A percentile compares a stretch with the other conserved stretches of the same genome.
phyloP scores from a whole-genome alignment of 2,888 invertebrate species.

The Cantharis rustica region DNA sequence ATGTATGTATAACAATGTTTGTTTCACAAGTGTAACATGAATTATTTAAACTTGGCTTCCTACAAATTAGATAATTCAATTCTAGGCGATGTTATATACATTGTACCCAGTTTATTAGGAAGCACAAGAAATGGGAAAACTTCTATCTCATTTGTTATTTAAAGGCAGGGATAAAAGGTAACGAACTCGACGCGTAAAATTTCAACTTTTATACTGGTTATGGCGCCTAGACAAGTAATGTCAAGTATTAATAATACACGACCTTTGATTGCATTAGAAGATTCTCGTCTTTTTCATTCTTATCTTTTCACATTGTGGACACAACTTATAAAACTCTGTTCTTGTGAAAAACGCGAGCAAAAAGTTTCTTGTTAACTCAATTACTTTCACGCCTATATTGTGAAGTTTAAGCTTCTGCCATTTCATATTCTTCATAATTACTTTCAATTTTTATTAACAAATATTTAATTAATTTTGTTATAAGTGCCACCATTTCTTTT shows the following conservation, averaged over 20 bases:
- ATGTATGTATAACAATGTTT: constrained; percentile 1
- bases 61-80: constrained; percentile 23
- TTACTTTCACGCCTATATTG: constrained; percentile 39
- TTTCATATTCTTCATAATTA: constrained; percentile 5
- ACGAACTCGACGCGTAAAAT: constrained; percentile 21
- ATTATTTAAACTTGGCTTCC: constrained; percentile 8
- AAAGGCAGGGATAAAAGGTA: constrained; percentile 31
- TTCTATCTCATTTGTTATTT: constrained; percentile 39
- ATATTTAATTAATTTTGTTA: neutral
- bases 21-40: constrained; percentile 4
- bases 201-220: constrained; percentile 29
- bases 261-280: constrained; percentile 42
- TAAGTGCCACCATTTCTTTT: neutral
- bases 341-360: constrained; percentile 38
- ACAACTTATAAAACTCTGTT: constrained; percentile 39
- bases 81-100: constrained; percentile 9
- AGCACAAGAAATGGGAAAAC: constrained; percentile 35
- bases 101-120: constrained; percentile 25
- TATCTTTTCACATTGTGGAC: constrained; percentile 40
- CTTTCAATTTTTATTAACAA: neutral
- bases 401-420: constrained; percentile 32
- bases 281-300: constrained; percentile 31
- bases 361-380: constrained; percentile 41
- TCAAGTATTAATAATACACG: constrained; percentile 42
- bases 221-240: constrained; percentile 38